phyloP scores from a whole-genome alignment of 2,888 invertebrate genomes.

The Acleris emargana region DNA sequence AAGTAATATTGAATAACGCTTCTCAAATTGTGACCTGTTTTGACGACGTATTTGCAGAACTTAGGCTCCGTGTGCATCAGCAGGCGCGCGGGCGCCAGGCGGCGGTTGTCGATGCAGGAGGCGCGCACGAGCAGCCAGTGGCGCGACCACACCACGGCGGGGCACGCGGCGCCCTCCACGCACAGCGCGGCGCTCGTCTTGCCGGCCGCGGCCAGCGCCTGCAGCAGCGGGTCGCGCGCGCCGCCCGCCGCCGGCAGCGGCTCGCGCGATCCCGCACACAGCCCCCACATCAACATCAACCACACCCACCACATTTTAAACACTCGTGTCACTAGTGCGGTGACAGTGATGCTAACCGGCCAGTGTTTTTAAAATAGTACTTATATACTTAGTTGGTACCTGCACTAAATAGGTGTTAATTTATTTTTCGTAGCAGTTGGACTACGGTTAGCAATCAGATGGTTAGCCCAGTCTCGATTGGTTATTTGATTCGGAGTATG shows the following conservation, averaged over 20 bases:
- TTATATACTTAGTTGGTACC: no score
- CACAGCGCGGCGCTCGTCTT: slow-evolving; percentile 38
- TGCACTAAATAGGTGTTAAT: no score
- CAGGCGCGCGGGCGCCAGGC: slow-evolving; percentile 14
- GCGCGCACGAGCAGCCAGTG: slow-evolving; percentile 39
- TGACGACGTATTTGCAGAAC: background rate
- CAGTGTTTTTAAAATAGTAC: no score
- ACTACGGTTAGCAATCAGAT: no score
- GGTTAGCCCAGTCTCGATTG: no score
- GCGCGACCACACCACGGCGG: slow-evolving; percentile 39
- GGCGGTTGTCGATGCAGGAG: slow-evolving; percentile 36
- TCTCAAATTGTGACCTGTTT: background rate
- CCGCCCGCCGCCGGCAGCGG: background rate
- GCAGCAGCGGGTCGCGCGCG: slow-evolving; percentile 20
- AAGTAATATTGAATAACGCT: background rate
- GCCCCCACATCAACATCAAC: background rate
- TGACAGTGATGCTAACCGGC: no score
- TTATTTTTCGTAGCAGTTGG: no score
- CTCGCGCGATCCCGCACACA: background rate
- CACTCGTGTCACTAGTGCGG: no score
- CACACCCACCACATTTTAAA: background rate
- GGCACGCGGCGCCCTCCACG: slow-evolving; percentile 33
- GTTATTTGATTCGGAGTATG: no score
- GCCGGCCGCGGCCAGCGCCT: slow-evolving; percentile 21
- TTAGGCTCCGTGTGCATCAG: slow-evolving; percentile 6